These are phyloP conservation scores for Bombycilla garrulus DNA, from an alignment of 2,113 vertebrate genomes.

Conservation along the genomic window DNA sequence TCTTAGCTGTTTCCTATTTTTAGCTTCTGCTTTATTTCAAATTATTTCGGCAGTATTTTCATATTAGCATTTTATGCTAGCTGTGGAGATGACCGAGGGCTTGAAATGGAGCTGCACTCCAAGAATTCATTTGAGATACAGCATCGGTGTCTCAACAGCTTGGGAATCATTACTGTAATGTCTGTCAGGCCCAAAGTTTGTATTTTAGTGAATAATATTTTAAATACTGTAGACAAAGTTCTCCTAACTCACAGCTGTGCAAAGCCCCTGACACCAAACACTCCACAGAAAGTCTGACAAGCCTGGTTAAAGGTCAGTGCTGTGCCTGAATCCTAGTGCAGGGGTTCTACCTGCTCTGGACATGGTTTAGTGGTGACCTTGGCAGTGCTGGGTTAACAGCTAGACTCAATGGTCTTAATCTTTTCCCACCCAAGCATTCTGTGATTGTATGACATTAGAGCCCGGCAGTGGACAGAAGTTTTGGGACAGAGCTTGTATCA, in stretches of 20 bases:
- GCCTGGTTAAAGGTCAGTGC: not conserved
- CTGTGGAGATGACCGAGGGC: not conserved
- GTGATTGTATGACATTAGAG: not conserved
- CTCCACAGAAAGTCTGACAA: not conserved
- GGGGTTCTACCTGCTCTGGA: not conserved
- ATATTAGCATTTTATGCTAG: not conserved
- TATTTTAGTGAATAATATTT: not conserved
- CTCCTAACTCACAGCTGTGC: not conserved
- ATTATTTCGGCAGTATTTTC: constrained; percentile 27
- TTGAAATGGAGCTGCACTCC: not conserved
- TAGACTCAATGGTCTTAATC: not conserved
- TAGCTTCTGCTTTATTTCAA: constrained; percentile 25
- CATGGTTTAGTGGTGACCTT: not conserved
- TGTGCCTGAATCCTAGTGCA: fast-evolving
- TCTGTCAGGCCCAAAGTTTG: not conserved
- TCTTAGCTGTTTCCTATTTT: not conserved
- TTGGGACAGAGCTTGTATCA: not conserved
- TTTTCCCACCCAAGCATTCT: not conserved
- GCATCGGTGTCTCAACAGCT: not conserved
- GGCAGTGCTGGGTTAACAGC: not conserved
- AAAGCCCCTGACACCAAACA: not conserved
- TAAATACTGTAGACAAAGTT: not conserved
- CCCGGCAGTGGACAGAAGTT: not conserved
- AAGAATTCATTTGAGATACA: not conserved
- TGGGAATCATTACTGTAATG: not conserved